Evolutionary conservation across 2,888 invertebrate genomes (phyloP), one percentile per base, ranked within the genome.

Genomic region (Xylota sylvarum): DNA sequence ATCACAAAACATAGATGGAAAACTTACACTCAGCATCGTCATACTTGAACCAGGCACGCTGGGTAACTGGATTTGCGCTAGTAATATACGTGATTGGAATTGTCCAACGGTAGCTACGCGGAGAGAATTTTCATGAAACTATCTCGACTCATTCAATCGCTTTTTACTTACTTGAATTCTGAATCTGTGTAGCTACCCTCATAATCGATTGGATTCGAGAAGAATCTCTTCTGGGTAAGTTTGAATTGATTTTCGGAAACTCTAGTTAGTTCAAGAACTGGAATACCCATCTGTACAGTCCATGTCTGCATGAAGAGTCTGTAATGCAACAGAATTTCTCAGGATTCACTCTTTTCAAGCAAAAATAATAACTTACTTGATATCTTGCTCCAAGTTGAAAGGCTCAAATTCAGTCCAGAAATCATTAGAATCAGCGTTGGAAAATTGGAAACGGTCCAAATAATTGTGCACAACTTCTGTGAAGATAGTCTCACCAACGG

Each of bases 231-330:
- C 90, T 98, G 98, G 0, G 94, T 95, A 4, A 97, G 92, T 4
- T 93, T 93, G 86, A 94, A 95, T 0, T 92, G 93, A 46, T 93
- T 93, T 6, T 91, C 93, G 88, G 88, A 90, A 10, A 91, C 92
- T 62, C 92, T 93, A 0, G 90, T 91, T 0, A 96, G 95, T 1
- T 93, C 94, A 3, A 98, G 93, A 0, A 98, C 93, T 0, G 98
- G 98, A 89, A 95, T 96, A 0, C 98, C 98, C 96, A 96, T 97
- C 92, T 98, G 98, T 50, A 94, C 94, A 0, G 97, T 98, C 97
- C 97, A 98, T 0, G 97, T 97, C 90, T 96, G 95, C 96, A 98
- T 96, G 80, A 97, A 94, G 48, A 94, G 91, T 5, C 95, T 94
- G 81, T 80, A 78, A 89, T 14, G 5, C 9, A 10, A 81, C 5